Evolutionary conservation across 2,888 invertebrate genomes (phyloP), one percentile per base, ranked within the genome.

Genomic region (Branchipolynoe longqiensis): DNA sequence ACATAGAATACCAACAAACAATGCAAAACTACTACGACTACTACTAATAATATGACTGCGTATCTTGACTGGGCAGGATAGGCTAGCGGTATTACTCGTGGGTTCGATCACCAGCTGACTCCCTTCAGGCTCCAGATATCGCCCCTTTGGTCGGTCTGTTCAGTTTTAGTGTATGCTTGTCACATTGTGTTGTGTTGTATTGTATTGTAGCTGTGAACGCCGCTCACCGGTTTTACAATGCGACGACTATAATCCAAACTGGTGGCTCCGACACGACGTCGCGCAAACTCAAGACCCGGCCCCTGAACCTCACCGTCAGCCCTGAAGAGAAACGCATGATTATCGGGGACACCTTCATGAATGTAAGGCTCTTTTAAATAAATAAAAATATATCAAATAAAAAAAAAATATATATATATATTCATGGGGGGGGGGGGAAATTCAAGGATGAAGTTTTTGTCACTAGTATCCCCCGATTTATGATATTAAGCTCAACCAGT

Each of bases 261-360:
- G 95, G 95, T 87, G 93, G 92, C 84, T 93, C 93, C 86, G 95
- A 95, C 86, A 94, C 94, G 2, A 90, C 48, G 4, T 74, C 78
- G 4, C 82, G 78, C 12, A 78, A 78, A 36, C 83, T 82, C 25
- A 84, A 85, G 22, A 85, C 85, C 1, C 96, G 97, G 92, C 96
- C 92, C 4, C 89, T 94, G 0, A 92, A 92, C 86, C 91, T 91
- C 12, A 91, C 91, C 12, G 89, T 90, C 0, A 96, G 97, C 94
- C 99, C 99, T 0, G 99, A 99, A 94, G 98, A 98, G 94, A 99
- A 99, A 93, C 96, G 99, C 88, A 97, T 97, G 95, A 99, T 99
- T 92, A 99, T 99, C 92, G 99, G 99, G 28, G 99, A 99, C 94
- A 97, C 99, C 84, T 99, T 99, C 95, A 98, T 99, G 88, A 96